Evolutionary conservation across 1,140 invertebrate species (phyloP).

Genomic region (Onthophagus taurus): DNA sequence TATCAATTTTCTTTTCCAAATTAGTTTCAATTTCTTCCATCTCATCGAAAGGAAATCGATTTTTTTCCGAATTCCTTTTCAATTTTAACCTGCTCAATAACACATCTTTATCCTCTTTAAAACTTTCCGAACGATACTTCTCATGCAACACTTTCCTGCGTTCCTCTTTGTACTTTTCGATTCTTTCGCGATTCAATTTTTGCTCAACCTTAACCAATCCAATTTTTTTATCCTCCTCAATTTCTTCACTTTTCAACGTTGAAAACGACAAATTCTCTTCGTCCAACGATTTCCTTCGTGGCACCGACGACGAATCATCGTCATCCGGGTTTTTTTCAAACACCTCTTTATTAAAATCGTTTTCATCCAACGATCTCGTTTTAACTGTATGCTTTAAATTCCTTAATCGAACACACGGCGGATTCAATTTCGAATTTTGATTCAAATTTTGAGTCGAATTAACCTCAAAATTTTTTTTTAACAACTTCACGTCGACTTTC

Average conservation of each 20-base stretch:
- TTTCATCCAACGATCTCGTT: constrained; percentile 62
- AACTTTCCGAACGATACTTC: constrained; percentile 77
- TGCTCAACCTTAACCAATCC: too few species aligned
- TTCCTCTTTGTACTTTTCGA: constrained; percentile 88
- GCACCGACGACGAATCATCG: constrained; percentile 20
- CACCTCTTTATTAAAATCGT: constrained; percentile 51
- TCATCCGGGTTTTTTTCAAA: constrained; percentile 35
- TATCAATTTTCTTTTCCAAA: too few species aligned
- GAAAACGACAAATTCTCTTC: constrained; percentile 37
- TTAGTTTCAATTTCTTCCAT: too few species aligned
- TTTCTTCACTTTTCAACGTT: background rate
- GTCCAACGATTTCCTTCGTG: constrained; percentile 42
- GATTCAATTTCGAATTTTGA: background rate
- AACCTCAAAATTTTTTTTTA: constrained; percentile 27
- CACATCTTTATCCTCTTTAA: constrained; percentile 51
- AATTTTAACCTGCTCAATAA: constrained; percentile 30
- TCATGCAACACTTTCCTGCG: constrained; percentile 74
- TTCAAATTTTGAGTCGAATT: too few species aligned
- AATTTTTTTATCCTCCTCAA: too few species aligned
- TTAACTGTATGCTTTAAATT: constrained; percentile 52
- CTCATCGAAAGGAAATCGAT: too few species aligned
- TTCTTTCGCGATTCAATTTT: constrained; percentile 60
- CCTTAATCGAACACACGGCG: constrained; percentile 41
- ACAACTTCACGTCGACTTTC: constrained; percentile 24
- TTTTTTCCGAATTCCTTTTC: too few species aligned